These are phyloP conservation scores for Dolichomitus sp. DNA, from an alignment of 2,888 invertebrate species.

Conservation along the genomic window DNA sequence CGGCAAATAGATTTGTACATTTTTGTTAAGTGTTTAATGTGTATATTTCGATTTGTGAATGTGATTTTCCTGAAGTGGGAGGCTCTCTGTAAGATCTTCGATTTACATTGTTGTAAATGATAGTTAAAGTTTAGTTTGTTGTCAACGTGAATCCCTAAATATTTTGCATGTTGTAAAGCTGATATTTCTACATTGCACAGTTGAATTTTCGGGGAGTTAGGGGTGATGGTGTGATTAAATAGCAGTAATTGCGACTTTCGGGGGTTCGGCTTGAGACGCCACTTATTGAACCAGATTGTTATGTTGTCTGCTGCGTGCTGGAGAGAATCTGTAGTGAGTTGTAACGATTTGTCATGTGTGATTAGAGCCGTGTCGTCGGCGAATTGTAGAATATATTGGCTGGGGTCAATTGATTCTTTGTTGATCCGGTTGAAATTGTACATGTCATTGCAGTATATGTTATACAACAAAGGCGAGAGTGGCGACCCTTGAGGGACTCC, in stretches of 20 bases:
- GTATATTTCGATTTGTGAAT: too few relatives aligned
- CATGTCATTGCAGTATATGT: slow-evolving; percentile 47
- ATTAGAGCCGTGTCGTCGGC: background rate
- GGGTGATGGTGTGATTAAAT: background rate
- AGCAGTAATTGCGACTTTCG: background rate
- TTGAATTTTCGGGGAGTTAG: background rate
- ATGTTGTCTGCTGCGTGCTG: background rate
- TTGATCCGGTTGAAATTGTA: background rate
- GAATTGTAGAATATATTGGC: background rate
- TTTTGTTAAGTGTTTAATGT: too few relatives aligned
- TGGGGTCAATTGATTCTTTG: background rate
- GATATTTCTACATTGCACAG: background rate
- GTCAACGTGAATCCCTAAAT: background rate
- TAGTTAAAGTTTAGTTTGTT: slow-evolving; percentile 28
- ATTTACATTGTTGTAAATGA: background rate
- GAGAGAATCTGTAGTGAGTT: background rate
- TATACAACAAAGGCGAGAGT: background rate
- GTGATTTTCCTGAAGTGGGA: background rate
- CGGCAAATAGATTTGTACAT: background rate
- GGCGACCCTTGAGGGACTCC: background rate
- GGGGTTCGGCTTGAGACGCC: background rate
- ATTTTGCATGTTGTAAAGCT: background rate
- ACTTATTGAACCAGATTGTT: too few relatives aligned
- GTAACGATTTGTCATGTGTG: slow-evolving; percentile 9
- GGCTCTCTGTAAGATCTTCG: background rate